Conservation (phyloP, 1,140 invertebrate genomes). For the Nomia melanderi region DNA sequence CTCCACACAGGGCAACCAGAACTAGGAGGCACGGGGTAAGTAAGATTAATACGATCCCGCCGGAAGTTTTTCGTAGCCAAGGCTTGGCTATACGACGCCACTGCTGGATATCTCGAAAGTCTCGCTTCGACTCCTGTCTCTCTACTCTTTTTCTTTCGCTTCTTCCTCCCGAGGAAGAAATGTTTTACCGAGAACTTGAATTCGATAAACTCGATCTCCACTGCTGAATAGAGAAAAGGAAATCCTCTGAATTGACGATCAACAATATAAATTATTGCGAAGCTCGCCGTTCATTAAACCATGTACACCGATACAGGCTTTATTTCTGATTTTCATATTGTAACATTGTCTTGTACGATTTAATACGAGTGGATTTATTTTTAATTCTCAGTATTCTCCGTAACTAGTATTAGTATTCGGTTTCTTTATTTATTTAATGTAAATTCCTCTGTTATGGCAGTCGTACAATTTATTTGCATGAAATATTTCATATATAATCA, state of each 20-base stretch:
- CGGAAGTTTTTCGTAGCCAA: constrained; percentile 50
- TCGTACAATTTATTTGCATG: no score
- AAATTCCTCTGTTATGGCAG: no score
- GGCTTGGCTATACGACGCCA: constrained; percentile 24
- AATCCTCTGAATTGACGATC: background rate
- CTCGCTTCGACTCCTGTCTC: constrained; percentile 15
- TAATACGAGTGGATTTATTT: no score
- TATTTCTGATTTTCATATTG: no score
- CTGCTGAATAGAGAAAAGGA: background rate
- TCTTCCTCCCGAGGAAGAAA: constrained; percentile 2
- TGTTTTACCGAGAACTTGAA: constrained; percentile 24
- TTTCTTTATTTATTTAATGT: no score
- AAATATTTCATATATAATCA: no score
- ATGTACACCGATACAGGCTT: no score
- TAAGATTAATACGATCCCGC: constrained; percentile 57
- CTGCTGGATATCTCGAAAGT: constrained; percentile 33
- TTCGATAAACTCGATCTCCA: constrained; percentile 43
- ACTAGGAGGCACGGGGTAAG: constrained; percentile 49
- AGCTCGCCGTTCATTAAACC: no score
- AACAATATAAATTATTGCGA: background rate
- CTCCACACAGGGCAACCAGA: constrained; percentile 25
- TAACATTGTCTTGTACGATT: no score
- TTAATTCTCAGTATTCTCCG: no score
- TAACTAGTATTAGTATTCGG: no score
- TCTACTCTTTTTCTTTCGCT: constrained; percentile 11